Evolutionary conservation across 2,797 vertebrate species (phyloP).

Genomic region (Melanotaenia trifasciata): DNA sequence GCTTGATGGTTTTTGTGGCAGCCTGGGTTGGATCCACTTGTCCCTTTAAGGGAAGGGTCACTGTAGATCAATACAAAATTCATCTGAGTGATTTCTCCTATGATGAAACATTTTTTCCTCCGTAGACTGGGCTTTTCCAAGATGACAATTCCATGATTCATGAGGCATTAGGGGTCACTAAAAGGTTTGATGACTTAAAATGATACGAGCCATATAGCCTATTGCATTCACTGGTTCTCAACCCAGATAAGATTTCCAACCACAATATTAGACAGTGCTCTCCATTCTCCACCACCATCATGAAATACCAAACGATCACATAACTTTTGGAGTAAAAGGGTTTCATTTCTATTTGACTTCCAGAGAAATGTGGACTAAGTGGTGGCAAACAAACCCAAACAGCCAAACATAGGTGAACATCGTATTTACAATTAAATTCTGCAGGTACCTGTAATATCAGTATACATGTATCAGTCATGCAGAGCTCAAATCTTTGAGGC

Average conservation of each 20-base stretch:
- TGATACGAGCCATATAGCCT: not conserved
- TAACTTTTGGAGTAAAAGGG: not conserved
- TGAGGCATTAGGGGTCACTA: not conserved
- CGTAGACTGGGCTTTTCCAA: conserved; percentile 2
- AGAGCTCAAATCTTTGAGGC: not conserved
- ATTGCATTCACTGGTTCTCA: not conserved
- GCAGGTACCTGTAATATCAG: not conserved
- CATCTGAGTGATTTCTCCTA: conserved; percentile 7
- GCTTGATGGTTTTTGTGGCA: not conserved
- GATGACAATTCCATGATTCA: not conserved
- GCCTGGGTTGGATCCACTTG: conserved; percentile 17
- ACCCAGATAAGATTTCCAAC: not conserved
- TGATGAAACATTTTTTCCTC: conserved; percentile 20
- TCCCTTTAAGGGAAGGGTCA: conserved; percentile 4
- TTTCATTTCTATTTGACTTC: too few relatives aligned
- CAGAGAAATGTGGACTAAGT: too few relatives aligned
- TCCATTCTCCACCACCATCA: not conserved
- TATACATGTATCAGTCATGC: not conserved
- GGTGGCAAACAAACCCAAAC: not conserved
- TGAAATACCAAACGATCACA: not conserved
- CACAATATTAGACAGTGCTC: not conserved
- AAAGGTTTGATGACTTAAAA: conserved; percentile 11
- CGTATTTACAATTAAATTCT: conserved; percentile 8
- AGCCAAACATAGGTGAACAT: not conserved
- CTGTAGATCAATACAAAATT: conserved; percentile 20